Evolutionary conservation across 2,113 vertebrate genomes (phyloP).

Genomic region (Pavo muticus): DNA sequence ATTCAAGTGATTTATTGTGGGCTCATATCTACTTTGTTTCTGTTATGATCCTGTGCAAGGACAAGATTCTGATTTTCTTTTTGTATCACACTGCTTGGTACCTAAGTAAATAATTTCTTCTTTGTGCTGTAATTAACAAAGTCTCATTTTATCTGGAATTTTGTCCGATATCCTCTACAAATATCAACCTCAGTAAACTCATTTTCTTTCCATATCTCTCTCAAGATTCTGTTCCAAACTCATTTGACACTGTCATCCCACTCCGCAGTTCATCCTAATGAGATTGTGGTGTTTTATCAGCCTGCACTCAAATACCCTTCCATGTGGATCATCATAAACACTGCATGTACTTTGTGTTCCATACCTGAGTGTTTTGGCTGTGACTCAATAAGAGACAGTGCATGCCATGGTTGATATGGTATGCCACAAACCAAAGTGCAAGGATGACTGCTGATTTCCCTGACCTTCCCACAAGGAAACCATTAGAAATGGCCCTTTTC

Average conservation of each 20-base stretch:
- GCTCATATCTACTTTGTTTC: not conserved
- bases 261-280: not conserved
- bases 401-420: rapidly evolving
- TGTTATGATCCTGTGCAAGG: not conserved
- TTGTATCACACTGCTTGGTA: not conserved
- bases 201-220: not conserved
- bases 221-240: not conserved
- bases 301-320: not conserved
- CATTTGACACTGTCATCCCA: rapidly evolving
- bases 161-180: not conserved
- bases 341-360: not conserved
- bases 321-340: not conserved
- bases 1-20: not conserved
- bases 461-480: not conserved
- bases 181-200: not conserved
- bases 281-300: not conserved
- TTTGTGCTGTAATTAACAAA: not conserved
- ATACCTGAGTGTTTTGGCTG: not conserved
- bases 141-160: not conserved
- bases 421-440: not conserved
- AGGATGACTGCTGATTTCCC: not conserved
- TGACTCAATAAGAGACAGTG: not conserved
- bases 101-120: not conserved
- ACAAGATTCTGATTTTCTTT: not conserved
- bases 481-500: rapidly evolving